Evolutionary conservation across 2,888 invertebrate species (phyloP).

Genomic region (Neocrepidodera transversa): DNA sequence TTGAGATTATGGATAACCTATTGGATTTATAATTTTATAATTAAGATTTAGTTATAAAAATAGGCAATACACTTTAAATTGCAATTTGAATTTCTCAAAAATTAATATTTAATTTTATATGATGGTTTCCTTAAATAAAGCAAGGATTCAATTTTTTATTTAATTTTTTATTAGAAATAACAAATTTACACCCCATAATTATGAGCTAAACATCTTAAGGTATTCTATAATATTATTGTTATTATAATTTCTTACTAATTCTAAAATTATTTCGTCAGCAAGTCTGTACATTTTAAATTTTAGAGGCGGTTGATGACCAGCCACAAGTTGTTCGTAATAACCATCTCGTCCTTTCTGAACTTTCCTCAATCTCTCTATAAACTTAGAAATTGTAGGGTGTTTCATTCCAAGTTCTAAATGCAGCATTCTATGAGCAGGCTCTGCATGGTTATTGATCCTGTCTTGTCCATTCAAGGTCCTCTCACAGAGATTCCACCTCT

Average conservation of each 20-base stretch:
- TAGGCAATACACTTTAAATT: too few relatives aligned
- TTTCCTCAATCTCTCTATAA: too few relatives aligned
- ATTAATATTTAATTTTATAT: too few relatives aligned
- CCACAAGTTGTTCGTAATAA: not conserved
- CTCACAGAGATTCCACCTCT: not conserved
- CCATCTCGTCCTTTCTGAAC: not conserved
- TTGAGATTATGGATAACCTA: too few relatives aligned
- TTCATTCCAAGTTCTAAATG: not conserved
- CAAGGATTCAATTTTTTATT: not conserved
- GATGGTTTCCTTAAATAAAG: not conserved
- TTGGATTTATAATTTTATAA: too few relatives aligned
- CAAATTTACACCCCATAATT: not conserved
- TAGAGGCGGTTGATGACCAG: not conserved
- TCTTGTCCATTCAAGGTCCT: not conserved
- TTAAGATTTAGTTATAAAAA: too few relatives aligned
- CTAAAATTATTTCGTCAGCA: not conserved
- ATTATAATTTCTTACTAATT: not conserved
- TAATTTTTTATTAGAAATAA: too few relatives aligned
- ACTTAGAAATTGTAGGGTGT: not conserved
- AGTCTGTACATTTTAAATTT: too few relatives aligned
- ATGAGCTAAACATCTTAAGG: not conserved
- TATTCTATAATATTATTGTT: not conserved
- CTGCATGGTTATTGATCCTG: not conserved
- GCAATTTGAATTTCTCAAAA: too few relatives aligned
- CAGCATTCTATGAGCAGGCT: not conserved